phyloP scores from a whole-genome alignment of 2,888 invertebrate species.

The Drosophila paranaensis region DNA sequence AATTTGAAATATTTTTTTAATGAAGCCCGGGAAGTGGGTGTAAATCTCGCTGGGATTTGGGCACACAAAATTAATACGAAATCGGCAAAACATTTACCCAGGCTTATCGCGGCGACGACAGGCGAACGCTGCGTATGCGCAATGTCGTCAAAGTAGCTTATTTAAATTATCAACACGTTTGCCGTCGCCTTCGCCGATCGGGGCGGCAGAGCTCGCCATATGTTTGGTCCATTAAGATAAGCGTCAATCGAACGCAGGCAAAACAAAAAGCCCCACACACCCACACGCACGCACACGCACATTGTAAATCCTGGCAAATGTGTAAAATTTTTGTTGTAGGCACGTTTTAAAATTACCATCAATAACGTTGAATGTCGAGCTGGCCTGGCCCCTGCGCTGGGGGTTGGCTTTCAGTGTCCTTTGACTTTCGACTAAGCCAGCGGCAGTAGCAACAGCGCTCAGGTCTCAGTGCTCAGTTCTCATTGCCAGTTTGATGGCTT shows the following conservation, averaged over 20 bases:
- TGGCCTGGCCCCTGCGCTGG: constrained; percentile 5
- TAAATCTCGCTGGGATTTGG: constrained; percentile 73
- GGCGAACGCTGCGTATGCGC: constrained; percentile 75
- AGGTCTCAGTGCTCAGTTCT: constrained; percentile 30
- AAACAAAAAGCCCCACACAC: constrained; percentile 44
- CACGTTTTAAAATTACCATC: constrained; percentile 82
- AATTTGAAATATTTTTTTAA: constrained; percentile 65
- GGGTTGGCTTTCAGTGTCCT: constrained; percentile 44
- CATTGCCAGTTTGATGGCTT: constrained; percentile 76
- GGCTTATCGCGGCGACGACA: constrained; percentile 71
- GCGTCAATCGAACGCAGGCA: constrained; percentile 72
- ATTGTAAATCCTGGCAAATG: constrained; percentile 79
- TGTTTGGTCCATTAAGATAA: constrained; percentile 81
- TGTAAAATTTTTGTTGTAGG: constrained; percentile 75
- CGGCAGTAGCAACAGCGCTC: constrained; percentile 5
- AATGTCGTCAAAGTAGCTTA: constrained; percentile 78
- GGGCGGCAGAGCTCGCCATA: constrained; percentile 58
- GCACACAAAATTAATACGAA: constrained; percentile 71
- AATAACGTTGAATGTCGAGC: constrained; percentile 65
- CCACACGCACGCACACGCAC: constrained; percentile 37
- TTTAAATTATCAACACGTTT: constrained; percentile 82
- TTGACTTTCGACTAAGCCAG: constrained; percentile 66
- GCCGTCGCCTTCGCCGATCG: constrained; percentile 1
- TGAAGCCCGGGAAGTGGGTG: constrained; percentile 41
- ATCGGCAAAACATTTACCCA: constrained; percentile 77